phyloP scores from a whole-genome alignment of 2,888 invertebrate species.

The Drosophila paramelanica region DNA sequence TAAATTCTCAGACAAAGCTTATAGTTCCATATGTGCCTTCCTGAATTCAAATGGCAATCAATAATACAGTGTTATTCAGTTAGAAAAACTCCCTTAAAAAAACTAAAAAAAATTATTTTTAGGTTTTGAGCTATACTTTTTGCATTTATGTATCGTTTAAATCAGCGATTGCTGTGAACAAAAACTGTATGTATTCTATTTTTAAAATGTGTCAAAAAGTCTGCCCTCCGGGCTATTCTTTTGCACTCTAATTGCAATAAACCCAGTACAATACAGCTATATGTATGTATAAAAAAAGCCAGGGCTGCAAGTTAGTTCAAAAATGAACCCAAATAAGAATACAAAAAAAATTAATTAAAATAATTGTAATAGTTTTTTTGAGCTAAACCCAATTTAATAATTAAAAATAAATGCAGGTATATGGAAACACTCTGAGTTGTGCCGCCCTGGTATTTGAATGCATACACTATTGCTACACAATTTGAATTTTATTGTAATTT shows the following conservation, averaged over 20 bases:
- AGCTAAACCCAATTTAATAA: too few species aligned
- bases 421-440: not conserved
- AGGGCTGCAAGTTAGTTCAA: not conserved
- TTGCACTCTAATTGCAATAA: not conserved
- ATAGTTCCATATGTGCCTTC: not conserved
- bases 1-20: not conserved
- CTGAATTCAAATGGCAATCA: not conserved
- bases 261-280: not conserved
- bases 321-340: not conserved
- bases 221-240: not conserved
- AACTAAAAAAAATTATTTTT: not conserved
- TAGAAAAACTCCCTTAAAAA: not conserved
- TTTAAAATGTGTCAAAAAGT: not conserved
- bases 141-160: too few species aligned
- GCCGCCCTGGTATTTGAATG: slow-evolving; percentile 5
- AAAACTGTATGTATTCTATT: not conserved
- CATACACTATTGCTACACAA: slow-evolving; percentile 11
- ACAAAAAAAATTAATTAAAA: too few species aligned
- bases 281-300: not conserved
- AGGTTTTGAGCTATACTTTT: not conserved
- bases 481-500: slow-evolving; percentile 42
- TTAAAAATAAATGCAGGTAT: too few species aligned
- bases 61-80: not conserved
- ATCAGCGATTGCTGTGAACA: not conserved
- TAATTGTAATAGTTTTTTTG: too few species aligned